These are phyloP conservation scores for Eremobia ochroleuca DNA, from an alignment of 2,888 invertebrate species.

Conservation along the genomic window DNA sequence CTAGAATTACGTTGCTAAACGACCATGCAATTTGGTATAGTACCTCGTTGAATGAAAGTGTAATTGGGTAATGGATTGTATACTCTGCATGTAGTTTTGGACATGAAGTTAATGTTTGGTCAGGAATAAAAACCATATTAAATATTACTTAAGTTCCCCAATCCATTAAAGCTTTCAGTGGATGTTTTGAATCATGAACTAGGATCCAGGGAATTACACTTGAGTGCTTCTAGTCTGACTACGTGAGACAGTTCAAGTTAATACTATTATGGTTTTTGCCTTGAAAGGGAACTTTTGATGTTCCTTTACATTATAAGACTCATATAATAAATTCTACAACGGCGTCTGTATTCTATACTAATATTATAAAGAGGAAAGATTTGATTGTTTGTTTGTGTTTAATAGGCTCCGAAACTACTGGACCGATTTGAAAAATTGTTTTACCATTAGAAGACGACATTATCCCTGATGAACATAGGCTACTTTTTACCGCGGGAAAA, in stretches of 20 bases:
- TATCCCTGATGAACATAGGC: no score
- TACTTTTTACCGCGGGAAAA: no score
- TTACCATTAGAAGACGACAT: no score
- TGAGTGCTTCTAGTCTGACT: no score
- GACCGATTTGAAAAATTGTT: no score
- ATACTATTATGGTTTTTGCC: no score
- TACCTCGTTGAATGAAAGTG: conserved; percentile 6
- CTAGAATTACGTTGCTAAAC: conserved; percentile 8
- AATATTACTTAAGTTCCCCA: not conserved
- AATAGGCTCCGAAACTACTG: no score
- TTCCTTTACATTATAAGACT: not conserved
- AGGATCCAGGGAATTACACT: no score
- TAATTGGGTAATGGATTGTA: conserved; percentile 25
- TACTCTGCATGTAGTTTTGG: not conserved
- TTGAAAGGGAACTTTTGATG: not conserved
- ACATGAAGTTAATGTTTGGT: conserved; percentile 10
- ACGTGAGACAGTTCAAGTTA: no score
- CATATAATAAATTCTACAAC: not conserved
- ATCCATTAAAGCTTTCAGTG: conserved; percentile 4
- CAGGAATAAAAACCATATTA: not conserved
- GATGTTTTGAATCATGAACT: not conserved
- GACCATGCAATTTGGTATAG: conserved; percentile 30
- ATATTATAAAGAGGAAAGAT: no score
- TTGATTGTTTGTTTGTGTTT: no score
- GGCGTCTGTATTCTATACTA: no score